These are phyloP conservation scores for Diadegma fenestrale DNA, from an alignment of 2,888 invertebrate species.

Conservation along the genomic window DNA sequence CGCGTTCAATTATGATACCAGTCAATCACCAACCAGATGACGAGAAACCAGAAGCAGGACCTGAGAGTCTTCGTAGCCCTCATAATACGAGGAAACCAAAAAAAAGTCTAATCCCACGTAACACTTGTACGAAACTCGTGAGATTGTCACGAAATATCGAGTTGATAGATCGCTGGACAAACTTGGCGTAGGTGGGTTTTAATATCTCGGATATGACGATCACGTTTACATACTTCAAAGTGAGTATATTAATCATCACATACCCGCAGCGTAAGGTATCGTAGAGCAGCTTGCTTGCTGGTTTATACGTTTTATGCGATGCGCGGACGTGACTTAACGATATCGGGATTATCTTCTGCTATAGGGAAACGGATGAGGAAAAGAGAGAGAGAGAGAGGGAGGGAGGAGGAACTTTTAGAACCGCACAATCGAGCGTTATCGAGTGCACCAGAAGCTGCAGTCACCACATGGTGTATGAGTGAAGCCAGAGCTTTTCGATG, in stretches of 20 bases:
- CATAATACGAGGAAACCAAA: not conserved
- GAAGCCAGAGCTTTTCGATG: constrained; percentile 13
- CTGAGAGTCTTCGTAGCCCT: too few relatives aligned
- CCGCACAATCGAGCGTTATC: constrained; percentile 35
- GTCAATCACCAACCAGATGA: not conserved
- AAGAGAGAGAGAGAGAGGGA: not conserved
- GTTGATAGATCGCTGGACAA: not conserved
- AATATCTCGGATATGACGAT: not conserved
- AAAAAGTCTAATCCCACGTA: not conserved
- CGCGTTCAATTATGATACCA: not conserved
- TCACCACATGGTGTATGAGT: constrained; percentile 30
- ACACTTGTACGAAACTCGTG: too few relatives aligned
- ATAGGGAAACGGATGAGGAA: not conserved
- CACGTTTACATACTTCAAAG: not conserved
- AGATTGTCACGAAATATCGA: not conserved
- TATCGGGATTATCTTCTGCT: constrained; percentile 37
- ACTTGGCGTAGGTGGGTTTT: too few relatives aligned
- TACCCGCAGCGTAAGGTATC: not conserved
- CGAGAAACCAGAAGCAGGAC: too few relatives aligned
- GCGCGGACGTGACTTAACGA: constrained; percentile 34
- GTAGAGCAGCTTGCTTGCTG: not conserved
- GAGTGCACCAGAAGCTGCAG: constrained; percentile 25
- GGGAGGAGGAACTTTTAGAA: constrained; percentile 12
- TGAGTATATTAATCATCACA: not conserved
- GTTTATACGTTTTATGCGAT: constrained; percentile 22